Evolutionary conservation across 2,797 vertebrate genomes (phyloP).

Genomic region (Propithecus deckenii): DNA sequence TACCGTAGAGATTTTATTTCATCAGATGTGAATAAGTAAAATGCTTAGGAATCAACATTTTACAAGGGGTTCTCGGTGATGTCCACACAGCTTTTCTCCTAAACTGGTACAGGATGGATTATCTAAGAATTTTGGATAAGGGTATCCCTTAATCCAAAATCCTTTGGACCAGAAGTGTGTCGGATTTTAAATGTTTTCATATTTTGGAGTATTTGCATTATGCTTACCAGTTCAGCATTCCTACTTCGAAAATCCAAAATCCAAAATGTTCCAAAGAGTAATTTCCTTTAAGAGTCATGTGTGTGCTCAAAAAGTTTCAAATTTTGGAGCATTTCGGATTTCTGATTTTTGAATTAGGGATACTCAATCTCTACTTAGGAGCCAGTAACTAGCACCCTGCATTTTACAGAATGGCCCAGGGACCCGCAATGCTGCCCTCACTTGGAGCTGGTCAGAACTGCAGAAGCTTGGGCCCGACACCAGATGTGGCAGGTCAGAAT

Average conservation of each 20-base stretch:
- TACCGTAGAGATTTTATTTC: neutral
- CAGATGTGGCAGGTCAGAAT: neutral
- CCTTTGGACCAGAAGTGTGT: neutral
- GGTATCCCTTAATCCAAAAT: neutral
- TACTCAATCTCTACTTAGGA: neutral
- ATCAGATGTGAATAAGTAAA: neutral
- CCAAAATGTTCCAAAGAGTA: neutral
- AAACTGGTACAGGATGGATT: neutral
- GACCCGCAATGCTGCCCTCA: neutral
- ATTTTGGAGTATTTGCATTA: neutral
- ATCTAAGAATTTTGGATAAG: no score
- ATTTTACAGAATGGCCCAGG: neutral
- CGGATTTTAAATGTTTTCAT: neutral
- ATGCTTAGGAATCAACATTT: neutral
- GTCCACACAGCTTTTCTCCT: neutral
- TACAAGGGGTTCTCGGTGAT: neutral
- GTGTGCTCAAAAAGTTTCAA: neutral
- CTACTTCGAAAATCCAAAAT: neutral
- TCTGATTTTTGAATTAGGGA: neutral
- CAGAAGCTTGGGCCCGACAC: neutral
- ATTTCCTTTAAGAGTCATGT: neutral
- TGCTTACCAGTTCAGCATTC: neutral
- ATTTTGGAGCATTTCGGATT: neutral
- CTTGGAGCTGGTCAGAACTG: neutral
- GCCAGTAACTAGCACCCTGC: no score